Evolutionary conservation across 2,888 invertebrate genomes (phyloP), one percentile per base, ranked within the genome.

Genomic region (Pyralis farinalis): DNA sequence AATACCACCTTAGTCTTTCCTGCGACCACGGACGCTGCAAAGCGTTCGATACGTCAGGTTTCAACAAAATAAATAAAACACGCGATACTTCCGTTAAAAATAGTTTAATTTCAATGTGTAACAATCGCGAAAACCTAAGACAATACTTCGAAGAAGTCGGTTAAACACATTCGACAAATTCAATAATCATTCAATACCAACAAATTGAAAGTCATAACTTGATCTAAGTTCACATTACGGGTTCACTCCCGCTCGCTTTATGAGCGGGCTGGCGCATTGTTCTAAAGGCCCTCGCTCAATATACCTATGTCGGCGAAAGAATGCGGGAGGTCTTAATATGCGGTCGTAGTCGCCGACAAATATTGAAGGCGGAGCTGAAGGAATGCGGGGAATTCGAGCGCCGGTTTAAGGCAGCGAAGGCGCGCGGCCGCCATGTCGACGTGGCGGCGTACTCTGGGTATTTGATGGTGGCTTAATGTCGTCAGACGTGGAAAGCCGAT

Each of bases 331-430:
- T 53, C 63, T 68, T 63, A 69, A 69, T 71, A 71, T 68, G 68
- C 69, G 61, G 59, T 37, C 44, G 48, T 43, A 35, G 47, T 49
- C 43, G 27, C 56, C 69, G 69, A 65, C 73, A 73, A 76, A 79
- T 77, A 79, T 75, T 61, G 64, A 57, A 46, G 61, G 49, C 49
- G 53, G 54, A 50, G 58, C 54, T 47, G 63, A 61, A 58, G 60
- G 57, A 65, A 72, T 73, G 73, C 60, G 30, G 25, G 71, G 80
- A 72, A 82, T 82, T 68, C 59, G 62, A 58, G 47, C 61, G 58
- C 60, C 61, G 58, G 60, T 62, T 64, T 59, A 61, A 60, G 58
- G 4, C n/a, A 4, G 16, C 2, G 16, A 4, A 16, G 16, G 52
- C 47, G 34, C 47, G 49, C 9, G 16, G 16, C 16, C 2, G 16